A percentile compares a stretch with the other conserved stretches of the same genome.
Conservation (phyloP, 2,888 invertebrate genomes). For the Melinopterus prodromus region DNA sequence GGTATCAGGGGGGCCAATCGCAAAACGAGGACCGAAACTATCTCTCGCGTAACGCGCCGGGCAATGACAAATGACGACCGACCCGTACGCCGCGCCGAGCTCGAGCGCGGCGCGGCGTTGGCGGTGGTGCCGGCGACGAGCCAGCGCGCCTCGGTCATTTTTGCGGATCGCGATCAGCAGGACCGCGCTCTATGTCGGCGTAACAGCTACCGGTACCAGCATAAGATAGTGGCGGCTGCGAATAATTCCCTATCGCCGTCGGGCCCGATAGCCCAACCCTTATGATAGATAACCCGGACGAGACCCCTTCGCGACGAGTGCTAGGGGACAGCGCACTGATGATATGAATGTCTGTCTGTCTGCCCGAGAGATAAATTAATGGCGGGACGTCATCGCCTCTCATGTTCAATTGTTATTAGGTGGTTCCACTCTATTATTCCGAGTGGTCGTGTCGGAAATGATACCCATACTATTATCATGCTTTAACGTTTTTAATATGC, state of each 20-base stretch:
- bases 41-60: conserved; percentile 4
- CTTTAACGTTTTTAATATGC: background rate
- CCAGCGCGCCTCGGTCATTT: background rate
- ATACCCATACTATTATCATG: background rate
- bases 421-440: background rate
- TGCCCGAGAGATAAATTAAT: background rate
- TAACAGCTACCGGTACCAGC: conserved; percentile 21
- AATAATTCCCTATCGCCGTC: conserved; percentile 20
- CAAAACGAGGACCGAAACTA: background rate
- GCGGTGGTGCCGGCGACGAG: background rate
- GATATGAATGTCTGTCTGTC: conserved; percentile 4
- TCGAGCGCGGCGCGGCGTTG: background rate
- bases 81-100: background rate
- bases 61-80: background rate
- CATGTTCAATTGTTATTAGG: conserved; percentile 4
- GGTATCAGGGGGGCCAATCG: background rate
- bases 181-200: background rate
- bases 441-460: background rate
- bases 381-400: background rate
- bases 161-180: background rate
- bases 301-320: conserved; percentile 4
- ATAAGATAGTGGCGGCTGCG: conserved; percentile 16
- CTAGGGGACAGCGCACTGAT: background rate
- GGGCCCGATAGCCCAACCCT: background rate
- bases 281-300: background rate